These are phyloP conservation scores for Eilema depressum DNA, from an alignment of 2,888 invertebrate species.

Conservation along the genomic window DNA sequence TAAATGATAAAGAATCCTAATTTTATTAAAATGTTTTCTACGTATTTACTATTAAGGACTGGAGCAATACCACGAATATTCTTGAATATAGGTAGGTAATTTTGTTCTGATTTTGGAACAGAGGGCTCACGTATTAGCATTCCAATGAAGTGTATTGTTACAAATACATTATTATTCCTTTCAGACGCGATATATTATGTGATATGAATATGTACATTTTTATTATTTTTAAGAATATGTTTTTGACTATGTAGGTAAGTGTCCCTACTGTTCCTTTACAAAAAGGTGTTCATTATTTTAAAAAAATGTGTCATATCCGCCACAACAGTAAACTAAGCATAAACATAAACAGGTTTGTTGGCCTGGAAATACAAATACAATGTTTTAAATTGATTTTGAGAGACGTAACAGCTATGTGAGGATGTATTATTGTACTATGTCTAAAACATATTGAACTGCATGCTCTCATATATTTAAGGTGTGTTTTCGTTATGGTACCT, in stretches of 20 bases:
- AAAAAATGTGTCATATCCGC: background rate
- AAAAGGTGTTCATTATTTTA: too few relatives aligned
- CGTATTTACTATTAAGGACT: background rate
- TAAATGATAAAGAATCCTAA: background rate
- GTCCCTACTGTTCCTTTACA: background rate
- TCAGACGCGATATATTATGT: background rate
- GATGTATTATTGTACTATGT: background rate
- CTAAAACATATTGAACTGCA: too few relatives aligned
- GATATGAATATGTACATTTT: background rate
- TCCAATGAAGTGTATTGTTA: background rate
- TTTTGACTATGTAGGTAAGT: background rate
- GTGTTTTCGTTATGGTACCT: background rate
- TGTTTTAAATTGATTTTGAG: background rate
- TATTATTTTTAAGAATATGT: background rate
- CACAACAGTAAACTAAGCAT: background rate
- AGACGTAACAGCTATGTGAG: background rate
- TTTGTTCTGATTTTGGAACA: background rate
- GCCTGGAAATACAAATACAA: background rate
- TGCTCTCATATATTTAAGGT: background rate
- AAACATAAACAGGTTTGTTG: background rate
- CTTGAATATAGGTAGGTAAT: background rate
- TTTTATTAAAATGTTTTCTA: background rate
- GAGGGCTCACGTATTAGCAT: background rate
- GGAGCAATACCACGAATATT: background rate
- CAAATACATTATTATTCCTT: background rate